Base-by-base conservation (phyloP, 1,140 invertebrate species). In the Vollenhovia emeryi region DNA sequence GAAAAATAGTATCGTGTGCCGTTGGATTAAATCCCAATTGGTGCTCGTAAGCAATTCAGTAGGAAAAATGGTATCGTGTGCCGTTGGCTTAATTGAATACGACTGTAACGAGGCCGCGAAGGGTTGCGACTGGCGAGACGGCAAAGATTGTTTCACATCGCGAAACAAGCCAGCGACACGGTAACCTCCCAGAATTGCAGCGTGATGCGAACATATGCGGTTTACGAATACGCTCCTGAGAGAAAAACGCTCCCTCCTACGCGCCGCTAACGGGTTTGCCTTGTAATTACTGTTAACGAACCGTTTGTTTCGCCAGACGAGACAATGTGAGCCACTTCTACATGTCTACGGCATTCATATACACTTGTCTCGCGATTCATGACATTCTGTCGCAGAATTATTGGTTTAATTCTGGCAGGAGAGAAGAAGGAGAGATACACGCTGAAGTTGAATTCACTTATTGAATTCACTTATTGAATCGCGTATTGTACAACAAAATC, bases 281-380 rank as follows among this genome's bases (percentile, higher is more conserved):
- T 73, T 68, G 74, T 90, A 90, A 90, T 90, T 90, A 89, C 85
- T 57, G 75, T 87, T 90, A 90, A 90, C 89, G 87, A 90, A 90
- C 89, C 83, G 89, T 90, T 90, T 90, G 89, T 90, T 86, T 85
- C 88, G 86, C 62, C 82, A 78, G 76, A 69, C 66, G 60, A 86
- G 88, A 90, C 80, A 68, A 86, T 79, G 79, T 55, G 62, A 60
- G 50, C 84, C 80, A 85, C 76, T 89, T 86, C 52, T 62, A 73
- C 30, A 27, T 50, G 30, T 11, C n/a, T 18, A 11, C 40, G 36
- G 74, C 4, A 33, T 45, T 27, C 45, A 13, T 30, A 50, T 13
- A 50, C 43, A 7, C 40, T 5, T 36, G 40, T 60, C 45, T 43
- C 64, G 24, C 15, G 48, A 6, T 80, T 55, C 55, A 40, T 24